Percentiles rank a stretch among this genome's conserved stretches.
phyloP scores from a whole-genome alignment of 2,113 vertebrate species.

The Rhinopomastus cyanomelas region DNA sequence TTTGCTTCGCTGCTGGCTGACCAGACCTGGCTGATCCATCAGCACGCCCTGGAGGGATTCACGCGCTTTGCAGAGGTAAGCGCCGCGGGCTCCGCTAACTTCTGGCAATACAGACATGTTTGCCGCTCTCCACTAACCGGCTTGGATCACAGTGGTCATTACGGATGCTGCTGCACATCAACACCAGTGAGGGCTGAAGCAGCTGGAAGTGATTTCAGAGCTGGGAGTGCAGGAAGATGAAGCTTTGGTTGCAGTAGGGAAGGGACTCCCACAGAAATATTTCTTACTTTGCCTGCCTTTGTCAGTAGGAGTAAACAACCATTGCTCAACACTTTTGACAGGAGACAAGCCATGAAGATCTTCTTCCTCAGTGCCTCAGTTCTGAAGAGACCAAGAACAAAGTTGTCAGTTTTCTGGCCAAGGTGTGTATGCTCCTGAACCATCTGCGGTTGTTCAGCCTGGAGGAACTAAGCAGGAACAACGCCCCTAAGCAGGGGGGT shows the following conservation, averaged over 20 bases:
- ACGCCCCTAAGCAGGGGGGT: too few relatives aligned
- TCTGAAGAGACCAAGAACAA: constrained; percentile 84
- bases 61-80: constrained; percentile 90
- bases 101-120: background rate
- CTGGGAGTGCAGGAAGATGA: background rate
- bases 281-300: background rate
- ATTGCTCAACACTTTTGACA: constrained; percentile 49
- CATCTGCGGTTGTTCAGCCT: too few relatives aligned
- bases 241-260: background rate
- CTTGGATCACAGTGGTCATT: background rate
- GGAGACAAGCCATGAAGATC: constrained; percentile 90
- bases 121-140: background rate
- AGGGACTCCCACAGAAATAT: too few relatives aligned
- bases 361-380: constrained; percentile 86
- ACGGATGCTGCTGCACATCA: background rate
- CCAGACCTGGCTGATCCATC: constrained; percentile 84
- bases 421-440: constrained; percentile 79
- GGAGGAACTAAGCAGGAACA: too few relatives aligned
- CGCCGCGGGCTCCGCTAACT: background rate
- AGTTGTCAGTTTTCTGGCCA: constrained; percentile 90
- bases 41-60: constrained; percentile 89
- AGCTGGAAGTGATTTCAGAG: background rate
- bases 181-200: background rate
- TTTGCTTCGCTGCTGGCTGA: constrained; percentile 83
- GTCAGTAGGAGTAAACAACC: background rate